Percentiles rank a stretch among this genome's conserved stretches.
Conservation (phyloP, 2,113 vertebrate genomes). For the Podocnemis expansa region DNA sequence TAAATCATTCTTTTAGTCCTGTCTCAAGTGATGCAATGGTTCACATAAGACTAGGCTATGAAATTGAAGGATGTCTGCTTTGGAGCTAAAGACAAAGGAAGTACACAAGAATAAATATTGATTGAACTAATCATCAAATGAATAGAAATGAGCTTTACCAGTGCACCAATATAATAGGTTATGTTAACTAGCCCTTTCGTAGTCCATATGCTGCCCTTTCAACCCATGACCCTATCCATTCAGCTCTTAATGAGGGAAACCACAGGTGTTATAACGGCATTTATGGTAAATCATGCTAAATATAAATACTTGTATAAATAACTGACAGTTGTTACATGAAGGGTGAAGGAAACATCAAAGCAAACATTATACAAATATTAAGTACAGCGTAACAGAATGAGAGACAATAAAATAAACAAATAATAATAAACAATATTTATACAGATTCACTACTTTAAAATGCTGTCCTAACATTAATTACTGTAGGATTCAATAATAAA, state of each 20-base stretch:
- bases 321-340: conserved; percentile 29
- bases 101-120: conserved; percentile 79
- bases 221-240: conserved; percentile 65
- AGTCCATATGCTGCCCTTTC: conserved; percentile 76
- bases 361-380: neutral
- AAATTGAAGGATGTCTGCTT: conserved; percentile 73
- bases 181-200: conserved; percentile 75
- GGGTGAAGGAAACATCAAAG: neutral
- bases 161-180: conserved; percentile 74
- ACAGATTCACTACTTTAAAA: neutral
- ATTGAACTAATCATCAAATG: conserved; percentile 78
- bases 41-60: conserved; percentile 66
- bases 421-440: neutral
- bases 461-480: neutral
- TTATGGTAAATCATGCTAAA: conserved; percentile 66
- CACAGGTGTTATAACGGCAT: conserved; percentile 78
- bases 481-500: conserved; percentile 45
- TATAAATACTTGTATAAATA: conserved; percentile 55
- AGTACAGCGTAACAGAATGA: neutral
- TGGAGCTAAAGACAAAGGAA: conserved; percentile 77
- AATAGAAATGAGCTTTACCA: conserved; percentile 79
- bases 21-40: conserved; percentile 66
- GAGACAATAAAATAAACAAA: neutral
- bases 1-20: conserved; percentile 65
- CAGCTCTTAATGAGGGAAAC: conserved; percentile 74